Percentiles rank a stretch among this genome's conserved stretches.
These are phyloP conservation scores for Rhynchonycteris naso DNA, from an alignment of 2,797 vertebrate genomes.

Conservation along the genomic window DNA sequence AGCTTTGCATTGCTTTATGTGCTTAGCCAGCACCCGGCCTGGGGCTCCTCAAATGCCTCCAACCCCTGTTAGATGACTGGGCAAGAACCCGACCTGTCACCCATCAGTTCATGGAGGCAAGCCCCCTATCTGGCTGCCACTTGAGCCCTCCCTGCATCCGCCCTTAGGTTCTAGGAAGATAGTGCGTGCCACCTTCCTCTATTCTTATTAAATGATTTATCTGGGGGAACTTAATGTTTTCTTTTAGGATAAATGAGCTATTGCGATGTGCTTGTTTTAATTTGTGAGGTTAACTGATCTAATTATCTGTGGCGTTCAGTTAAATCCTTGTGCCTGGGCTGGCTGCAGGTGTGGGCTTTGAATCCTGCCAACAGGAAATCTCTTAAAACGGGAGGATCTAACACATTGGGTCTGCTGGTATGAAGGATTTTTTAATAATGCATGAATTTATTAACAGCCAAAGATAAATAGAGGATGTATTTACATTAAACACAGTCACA, in stretches of 20 bases:
- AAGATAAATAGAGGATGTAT: conserved; percentile 84
- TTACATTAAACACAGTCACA: conserved; percentile 85
- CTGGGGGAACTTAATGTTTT: conserved; percentile 86
- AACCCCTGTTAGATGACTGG: background rate
- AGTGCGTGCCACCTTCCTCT: conserved; percentile 61
- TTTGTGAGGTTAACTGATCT: conserved; percentile 89
- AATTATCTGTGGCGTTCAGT: conserved; percentile 87
- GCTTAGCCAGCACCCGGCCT: background rate
- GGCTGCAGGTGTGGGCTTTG: conserved; percentile 87
- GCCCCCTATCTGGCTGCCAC: background rate
- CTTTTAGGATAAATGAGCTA: conserved; percentile 88
- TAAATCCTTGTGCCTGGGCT: conserved; percentile 85
- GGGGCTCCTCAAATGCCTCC: background rate
- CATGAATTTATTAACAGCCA: conserved; percentile 85
- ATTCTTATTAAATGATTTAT: conserved; percentile 85
- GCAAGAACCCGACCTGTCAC: background rate
- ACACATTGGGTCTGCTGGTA: conserved; percentile 82
- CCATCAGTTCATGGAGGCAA: background rate
- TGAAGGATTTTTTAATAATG: conserved; percentile 84
- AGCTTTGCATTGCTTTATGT: background rate
- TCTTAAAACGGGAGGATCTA: conserved; percentile 85
- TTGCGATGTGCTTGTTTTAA: conserved; percentile 87
- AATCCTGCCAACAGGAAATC: conserved; percentile 86
- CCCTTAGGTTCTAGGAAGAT: background rate
- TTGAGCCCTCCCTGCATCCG: background rate